Percentiles rank a stretch among this genome's conserved stretches.
Evolutionary conservation across 2,797 vertebrate species (phyloP).

Genomic region (Oreochromis mossambicus): DNA sequence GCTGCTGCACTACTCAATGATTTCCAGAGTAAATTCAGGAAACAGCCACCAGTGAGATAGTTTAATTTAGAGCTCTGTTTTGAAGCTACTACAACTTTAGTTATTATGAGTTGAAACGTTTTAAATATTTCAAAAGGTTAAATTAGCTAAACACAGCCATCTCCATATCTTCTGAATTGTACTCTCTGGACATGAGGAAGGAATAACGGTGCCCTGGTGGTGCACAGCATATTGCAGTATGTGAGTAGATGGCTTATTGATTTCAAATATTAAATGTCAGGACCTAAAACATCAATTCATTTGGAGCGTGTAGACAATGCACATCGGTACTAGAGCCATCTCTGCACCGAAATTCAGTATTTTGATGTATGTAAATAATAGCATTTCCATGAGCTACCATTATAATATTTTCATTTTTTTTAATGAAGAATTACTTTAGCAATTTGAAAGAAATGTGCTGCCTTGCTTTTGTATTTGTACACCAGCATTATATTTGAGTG

Average conservation of each 20-base stretch:
- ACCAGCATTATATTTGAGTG: not conserved
- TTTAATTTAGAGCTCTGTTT: not conserved
- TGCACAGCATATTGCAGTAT: not conserved
- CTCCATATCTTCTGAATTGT: not conserved
- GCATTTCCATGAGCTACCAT: not conserved
- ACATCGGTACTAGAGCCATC: not conserved
- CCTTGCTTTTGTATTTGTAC: not conserved
- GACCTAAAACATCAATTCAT: not conserved
- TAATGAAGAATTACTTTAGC: slow-evolving; percentile 10
- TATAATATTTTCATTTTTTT: not conserved
- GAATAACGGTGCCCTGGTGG: not conserved
- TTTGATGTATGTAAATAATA: slow-evolving; percentile 1
- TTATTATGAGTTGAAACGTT: not conserved
- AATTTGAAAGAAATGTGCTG: not conserved
- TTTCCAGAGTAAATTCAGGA: not conserved
- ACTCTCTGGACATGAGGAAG: not conserved
- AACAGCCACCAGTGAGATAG: not conserved
- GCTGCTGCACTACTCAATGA: not conserved
- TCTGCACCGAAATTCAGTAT: not conserved
- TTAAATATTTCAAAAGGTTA: not conserved
- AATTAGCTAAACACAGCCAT: not conserved
- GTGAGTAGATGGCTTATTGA: not conserved
- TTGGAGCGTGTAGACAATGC: not conserved
- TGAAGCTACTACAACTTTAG: not conserved
- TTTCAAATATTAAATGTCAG: slow-evolving; percentile 2